phyloP scores from a whole-genome alignment of 2,888 invertebrate species.

The Mesorhabditis sp. region DNA sequence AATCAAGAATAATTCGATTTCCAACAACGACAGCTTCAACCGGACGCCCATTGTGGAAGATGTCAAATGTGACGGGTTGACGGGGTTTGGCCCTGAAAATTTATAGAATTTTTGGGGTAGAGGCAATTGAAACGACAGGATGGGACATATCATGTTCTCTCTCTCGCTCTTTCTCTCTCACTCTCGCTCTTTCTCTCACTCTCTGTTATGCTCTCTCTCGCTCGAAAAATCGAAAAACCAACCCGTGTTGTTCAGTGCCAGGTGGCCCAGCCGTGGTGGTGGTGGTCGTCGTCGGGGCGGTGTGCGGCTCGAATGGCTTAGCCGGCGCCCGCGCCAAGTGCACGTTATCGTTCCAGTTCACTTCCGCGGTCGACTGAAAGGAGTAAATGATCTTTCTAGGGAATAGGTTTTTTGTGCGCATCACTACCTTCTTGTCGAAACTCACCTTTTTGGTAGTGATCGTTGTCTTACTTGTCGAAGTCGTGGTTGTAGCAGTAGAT shows the following conservation, averaged over 20 bases:
- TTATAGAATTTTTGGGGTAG: neutral
- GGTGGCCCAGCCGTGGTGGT: neutral
- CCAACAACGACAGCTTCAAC: constrained; percentile 58
- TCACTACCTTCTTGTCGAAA: neutral
- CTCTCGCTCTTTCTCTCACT: too few species aligned
- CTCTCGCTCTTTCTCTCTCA: too few species aligned
- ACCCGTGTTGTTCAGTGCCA: neutral
- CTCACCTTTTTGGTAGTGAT: constrained; percentile 12
- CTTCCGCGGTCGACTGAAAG: neutral
- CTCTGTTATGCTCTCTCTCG: too few species aligned
- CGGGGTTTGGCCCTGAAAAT: constrained; percentile 3
- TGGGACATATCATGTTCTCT: too few species aligned
- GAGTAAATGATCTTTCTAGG: neutral
- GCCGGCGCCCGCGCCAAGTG: neutral
- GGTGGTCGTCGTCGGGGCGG: neutral
- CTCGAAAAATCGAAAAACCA: neutral
- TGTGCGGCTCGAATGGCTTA: neutral
- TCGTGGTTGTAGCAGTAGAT: constrained; percentile 13
- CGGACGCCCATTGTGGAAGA: constrained; percentile 56
- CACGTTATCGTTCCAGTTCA: neutral
- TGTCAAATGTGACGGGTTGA: constrained; percentile 54
- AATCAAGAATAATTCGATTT: constrained; percentile 51
- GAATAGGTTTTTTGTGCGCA: neutral
- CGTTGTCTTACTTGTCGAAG: constrained; percentile 15
- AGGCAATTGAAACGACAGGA: neutral